Percentiles rank a stretch among this genome's conserved stretches.
Conservation (phyloP, 2,888 invertebrate genomes). For the Chorisops tibialis region DNA sequence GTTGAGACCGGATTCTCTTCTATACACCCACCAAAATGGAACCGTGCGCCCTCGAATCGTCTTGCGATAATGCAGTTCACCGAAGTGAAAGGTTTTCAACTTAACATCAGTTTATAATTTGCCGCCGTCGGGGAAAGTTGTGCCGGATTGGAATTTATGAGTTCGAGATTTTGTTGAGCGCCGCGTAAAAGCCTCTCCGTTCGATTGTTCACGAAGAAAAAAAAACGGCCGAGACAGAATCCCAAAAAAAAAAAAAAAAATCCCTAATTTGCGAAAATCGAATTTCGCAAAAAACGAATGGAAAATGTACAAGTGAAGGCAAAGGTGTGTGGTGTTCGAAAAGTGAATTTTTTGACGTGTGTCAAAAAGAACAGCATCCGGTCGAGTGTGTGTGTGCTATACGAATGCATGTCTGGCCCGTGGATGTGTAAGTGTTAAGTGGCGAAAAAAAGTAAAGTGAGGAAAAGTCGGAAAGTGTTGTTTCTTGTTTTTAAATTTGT, state of each 20-base stretch:
- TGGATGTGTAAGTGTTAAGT: constrained; percentile 22
- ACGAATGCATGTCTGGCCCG: not conserved
- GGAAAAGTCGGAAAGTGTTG: not conserved
- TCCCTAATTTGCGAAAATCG: no score
- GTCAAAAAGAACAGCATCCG: constrained; percentile 23
- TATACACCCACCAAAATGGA: no score
- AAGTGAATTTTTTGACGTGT: constrained; percentile 28
- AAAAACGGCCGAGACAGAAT: no score
- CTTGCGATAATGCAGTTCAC: not conserved
- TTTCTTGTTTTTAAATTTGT: not conserved
- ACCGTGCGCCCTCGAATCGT: no score
- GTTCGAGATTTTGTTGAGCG: not conserved
- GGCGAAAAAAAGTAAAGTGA: constrained; percentile 16
- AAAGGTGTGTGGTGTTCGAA: constrained; percentile 7
- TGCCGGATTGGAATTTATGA: not conserved
- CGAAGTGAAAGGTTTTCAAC: constrained; percentile 9
- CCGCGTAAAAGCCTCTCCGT: not conserved
- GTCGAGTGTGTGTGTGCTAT: constrained; percentile 15
- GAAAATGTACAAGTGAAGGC: constrained; percentile 14
- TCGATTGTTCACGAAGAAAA: not conserved
- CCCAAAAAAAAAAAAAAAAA: no score
- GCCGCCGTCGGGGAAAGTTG: not conserved
- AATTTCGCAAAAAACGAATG: not conserved
- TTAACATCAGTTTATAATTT: constrained; percentile 21
- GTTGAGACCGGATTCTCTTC: no score